These are phyloP conservation scores for Todiramphus saurophagus DNA, from an alignment of 2,113 vertebrate genomes.

Conservation along the genomic window DNA sequence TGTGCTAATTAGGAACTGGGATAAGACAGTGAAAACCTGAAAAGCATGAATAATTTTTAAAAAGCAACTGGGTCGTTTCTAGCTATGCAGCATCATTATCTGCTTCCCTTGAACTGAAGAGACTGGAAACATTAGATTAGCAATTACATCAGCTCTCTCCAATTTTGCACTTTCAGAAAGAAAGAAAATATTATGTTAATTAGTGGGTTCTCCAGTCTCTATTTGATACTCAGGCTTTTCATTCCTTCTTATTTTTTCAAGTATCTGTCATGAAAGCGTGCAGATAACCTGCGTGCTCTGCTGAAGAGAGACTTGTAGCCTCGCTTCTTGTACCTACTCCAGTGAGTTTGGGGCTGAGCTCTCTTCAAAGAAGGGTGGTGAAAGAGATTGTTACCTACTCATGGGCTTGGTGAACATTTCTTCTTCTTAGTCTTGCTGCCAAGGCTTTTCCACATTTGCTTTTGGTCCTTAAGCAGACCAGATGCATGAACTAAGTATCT, in stretches of 20 bases:
- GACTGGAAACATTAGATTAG: conserved; percentile 23
- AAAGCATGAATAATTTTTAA: not conserved
- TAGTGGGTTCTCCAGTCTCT: not conserved
- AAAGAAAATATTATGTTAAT: conserved; percentile 37
- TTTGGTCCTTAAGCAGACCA: not conserved
- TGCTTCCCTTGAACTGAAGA: not conserved
- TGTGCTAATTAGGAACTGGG: conserved; percentile 6
- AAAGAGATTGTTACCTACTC: not conserved
- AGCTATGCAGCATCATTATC: conserved; percentile 6
- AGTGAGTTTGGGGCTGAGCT: not conserved
- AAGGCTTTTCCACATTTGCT: not conserved
- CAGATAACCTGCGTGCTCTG: not conserved
- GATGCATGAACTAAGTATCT: not conserved
- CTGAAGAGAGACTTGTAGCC: not conserved
- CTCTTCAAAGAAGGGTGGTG: not conserved
- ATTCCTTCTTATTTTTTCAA: not conserved
- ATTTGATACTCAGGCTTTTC: not conserved
- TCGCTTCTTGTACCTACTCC: not conserved
- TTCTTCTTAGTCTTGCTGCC: not conserved
- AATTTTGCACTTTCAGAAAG: conserved; percentile 19
- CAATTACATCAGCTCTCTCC: conserved; percentile 50
- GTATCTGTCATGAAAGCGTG: not conserved
- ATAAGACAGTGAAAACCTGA: not conserved
- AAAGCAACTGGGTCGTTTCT: not conserved
- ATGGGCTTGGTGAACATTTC: not conserved